Conservation (phyloP, 2,888 invertebrate species). For the Vanessa cardui region DNA sequence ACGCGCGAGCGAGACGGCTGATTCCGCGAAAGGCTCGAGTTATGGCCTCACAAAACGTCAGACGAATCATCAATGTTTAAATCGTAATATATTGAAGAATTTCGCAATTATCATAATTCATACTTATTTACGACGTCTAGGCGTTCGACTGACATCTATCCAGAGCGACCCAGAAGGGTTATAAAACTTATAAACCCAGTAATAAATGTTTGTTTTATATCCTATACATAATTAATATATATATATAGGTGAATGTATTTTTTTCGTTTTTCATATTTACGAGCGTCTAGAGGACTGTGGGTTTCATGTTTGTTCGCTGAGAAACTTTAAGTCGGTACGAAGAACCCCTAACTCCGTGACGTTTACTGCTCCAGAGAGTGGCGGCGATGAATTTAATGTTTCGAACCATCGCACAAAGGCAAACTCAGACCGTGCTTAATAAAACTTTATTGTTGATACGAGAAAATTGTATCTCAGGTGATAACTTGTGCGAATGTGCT, state of each 20-base stretch:
- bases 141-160: constrained; percentile 75
- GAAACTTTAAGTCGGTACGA: constrained; percentile 35
- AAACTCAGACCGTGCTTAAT: constrained; percentile 49
- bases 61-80: constrained; percentile 80
- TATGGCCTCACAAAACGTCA: constrained; percentile 80
- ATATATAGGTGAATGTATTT: constrained; percentile 49
- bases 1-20: constrained; percentile 36
- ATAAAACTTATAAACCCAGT: constrained; percentile 74
- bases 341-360: constrained; percentile 45
- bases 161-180: constrained; percentile 67
- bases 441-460: constrained; percentile 55
- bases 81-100: constrained; percentile 83
- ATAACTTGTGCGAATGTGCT: constrained; percentile 3
- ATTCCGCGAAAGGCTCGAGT: constrained; percentile 72
- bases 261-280: constrained; percentile 64
- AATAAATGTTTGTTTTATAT: constrained; percentile 75
- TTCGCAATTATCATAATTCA: constrained; percentile 83
- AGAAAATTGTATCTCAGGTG: constrained; percentile 49
- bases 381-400: constrained; percentile 51
- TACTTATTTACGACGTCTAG: constrained; percentile 81
- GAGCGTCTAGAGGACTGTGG: constrained; percentile 49
- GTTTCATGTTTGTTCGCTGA: neutral
- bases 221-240: constrained; percentile 65
- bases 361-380: constrained; percentile 50
- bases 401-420: constrained; percentile 42